phyloP scores from a whole-genome alignment of 37 sponge, comb jelly and placozoan genomes.

The Axinella damicornis region DNA sequence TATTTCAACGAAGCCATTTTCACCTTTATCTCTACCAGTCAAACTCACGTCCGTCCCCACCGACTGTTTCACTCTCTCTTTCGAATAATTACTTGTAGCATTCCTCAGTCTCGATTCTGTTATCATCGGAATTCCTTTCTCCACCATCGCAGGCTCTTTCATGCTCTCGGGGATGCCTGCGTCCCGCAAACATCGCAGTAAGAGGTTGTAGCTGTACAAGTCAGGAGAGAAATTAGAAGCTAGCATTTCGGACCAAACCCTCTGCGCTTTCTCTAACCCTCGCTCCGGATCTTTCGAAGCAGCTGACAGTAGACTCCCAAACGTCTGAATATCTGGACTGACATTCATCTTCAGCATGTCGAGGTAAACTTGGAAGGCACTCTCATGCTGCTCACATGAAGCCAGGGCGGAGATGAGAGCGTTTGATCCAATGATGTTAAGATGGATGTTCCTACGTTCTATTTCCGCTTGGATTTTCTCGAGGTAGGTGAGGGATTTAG shows the following conservation, averaged over 20 bases:
- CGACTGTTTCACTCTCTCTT: no score
- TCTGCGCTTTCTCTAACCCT: conserved; percentile 35
- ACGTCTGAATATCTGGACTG: conserved; percentile 60
- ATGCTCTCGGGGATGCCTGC: conserved; percentile 52
- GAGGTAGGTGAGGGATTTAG: conserved; percentile 2
- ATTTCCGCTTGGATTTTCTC: conserved; percentile 60
- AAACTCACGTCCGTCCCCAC: no score
- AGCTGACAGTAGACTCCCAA: conserved; percentile 46
- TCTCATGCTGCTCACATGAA: conserved; percentile 33
- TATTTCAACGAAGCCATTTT: no score
- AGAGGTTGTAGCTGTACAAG: conserved; percentile 44
- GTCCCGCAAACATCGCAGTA: conserved; percentile 57
- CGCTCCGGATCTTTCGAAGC: conserved; percentile 22
- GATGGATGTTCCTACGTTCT: conserved; percentile 57
- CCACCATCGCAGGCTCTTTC: not conserved
- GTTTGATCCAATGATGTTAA: conserved; percentile 62
- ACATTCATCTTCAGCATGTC: conserved; percentile 30
- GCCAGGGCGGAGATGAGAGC: conserved; percentile 62
- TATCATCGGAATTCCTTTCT: not conserved
- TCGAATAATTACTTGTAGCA: no score
- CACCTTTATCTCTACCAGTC: no score
- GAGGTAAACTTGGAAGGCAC: conserved; percentile 45
- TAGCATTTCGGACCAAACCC: conserved; percentile 59
- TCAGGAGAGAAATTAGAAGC: conserved; percentile 32
- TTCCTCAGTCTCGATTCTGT: no score